Conservation (phyloP, 2,113 vertebrate genomes). For the Leucopsar rothschildi region DNA sequence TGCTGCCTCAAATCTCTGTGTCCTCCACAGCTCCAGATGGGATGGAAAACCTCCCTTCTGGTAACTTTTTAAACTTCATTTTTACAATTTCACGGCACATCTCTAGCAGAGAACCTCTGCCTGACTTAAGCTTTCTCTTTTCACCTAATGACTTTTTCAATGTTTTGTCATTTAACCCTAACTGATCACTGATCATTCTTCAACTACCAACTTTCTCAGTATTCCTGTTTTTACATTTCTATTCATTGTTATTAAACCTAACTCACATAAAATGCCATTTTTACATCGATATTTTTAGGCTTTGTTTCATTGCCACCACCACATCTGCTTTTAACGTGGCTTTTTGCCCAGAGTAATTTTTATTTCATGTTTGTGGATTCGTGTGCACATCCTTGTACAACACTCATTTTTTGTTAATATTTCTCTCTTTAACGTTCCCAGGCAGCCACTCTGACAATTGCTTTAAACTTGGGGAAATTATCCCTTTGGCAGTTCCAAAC, state of each 20-base stretch:
- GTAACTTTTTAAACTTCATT: neutral
- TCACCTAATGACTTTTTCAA: neutral
- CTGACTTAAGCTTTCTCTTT: neutral
- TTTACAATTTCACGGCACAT: neutral
- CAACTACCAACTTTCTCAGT: neutral
- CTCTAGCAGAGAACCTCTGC: neutral
- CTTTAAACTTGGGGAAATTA: neutral
- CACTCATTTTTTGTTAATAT: neutral
- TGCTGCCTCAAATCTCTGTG: neutral
- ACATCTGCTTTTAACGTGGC: conserved; percentile 30
- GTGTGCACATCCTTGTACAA: neutral
- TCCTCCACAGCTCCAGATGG: neutral
- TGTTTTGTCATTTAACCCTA: neutral
- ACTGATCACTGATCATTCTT: neutral
- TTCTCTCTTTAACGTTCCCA: neutral
- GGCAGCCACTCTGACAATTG: neutral
- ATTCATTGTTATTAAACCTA: neutral
- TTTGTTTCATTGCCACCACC: neutral
- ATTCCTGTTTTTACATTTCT: neutral
- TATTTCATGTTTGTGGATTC: neutral
- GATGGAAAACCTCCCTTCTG: neutral
- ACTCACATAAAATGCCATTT: neutral
- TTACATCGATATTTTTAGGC: neutral
- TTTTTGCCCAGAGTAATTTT: conserved; percentile 3
- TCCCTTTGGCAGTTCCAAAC: neutral